Percentiles rank a stretch among this genome's conserved stretches.
Conservation (phyloP, 2,113 vertebrate genomes). For the Gila orcuttii region DNA sequence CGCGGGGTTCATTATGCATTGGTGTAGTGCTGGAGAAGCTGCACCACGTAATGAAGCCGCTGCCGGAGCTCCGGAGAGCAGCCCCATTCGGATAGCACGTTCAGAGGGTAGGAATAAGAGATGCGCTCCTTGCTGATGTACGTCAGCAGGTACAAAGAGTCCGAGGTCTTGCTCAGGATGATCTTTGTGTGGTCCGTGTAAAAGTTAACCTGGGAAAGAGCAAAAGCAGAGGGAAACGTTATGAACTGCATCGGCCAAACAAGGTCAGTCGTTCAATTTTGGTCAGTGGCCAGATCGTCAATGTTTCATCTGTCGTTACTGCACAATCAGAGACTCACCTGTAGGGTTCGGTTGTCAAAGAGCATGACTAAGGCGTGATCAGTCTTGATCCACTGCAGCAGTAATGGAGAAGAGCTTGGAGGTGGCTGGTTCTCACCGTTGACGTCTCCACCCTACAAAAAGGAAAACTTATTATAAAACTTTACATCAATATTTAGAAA, state of each 20-base stretch:
- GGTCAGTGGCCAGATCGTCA: neutral
- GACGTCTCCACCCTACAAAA: constrained; percentile 88
- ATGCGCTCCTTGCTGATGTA: constrained; percentile 91
- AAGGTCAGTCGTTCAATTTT: neutral
- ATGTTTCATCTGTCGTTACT: neutral
- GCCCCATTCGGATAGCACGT: constrained; percentile 85
- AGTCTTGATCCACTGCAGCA: constrained; percentile 97
- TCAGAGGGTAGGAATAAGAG: constrained; percentile 88
- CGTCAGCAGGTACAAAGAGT: constrained; percentile 88
- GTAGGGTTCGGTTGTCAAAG: constrained; percentile 92
- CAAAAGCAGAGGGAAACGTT: constrained; percentile 13
- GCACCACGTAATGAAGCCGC: constrained; percentile 86
- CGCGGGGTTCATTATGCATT: constrained; percentile 70
- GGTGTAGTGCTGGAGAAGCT: constrained; percentile 86
- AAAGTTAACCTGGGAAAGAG: constrained; percentile 87
- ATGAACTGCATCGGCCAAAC: neutral
- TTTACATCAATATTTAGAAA: too few relatives aligned
- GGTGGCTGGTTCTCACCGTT: constrained; percentile 76
- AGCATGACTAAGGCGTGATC: constrained; percentile 97
- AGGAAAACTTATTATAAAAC: neutral
- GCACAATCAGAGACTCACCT: constrained; percentile 75
- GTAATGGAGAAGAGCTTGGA: constrained; percentile 78
- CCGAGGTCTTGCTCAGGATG: constrained; percentile 89
- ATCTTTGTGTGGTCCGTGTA: constrained; percentile 97
- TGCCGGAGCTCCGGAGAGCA: constrained; percentile 87